These are phyloP conservation scores for Notocelia uddmanniana DNA, from an alignment of 2,888 invertebrate genomes.

Conservation along the genomic window DNA sequence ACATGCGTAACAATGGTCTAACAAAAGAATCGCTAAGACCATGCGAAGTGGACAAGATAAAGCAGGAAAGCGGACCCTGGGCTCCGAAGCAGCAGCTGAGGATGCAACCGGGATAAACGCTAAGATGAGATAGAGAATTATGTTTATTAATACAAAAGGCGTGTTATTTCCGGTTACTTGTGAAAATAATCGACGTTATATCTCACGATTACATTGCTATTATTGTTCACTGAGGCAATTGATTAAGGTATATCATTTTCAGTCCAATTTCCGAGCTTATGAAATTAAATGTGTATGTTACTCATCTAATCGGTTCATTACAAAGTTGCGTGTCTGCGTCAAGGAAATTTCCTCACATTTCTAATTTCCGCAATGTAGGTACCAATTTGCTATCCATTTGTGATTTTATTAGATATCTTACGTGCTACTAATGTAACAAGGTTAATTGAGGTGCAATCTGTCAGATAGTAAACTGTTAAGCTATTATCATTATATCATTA, in stretches of 20 bases:
- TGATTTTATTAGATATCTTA: slow-evolving; percentile 6
- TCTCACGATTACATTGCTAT: no score
- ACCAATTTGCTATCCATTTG: neutral
- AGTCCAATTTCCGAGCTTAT: slow-evolving; percentile 9
- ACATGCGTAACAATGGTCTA: no score
- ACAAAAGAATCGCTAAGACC: no score
- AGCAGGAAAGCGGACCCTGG: no score
- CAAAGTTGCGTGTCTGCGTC: slow-evolving; percentile 1
- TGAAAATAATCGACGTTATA: no score
- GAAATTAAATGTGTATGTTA: slow-evolving; percentile 13
- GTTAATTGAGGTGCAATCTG: slow-evolving; percentile 1
- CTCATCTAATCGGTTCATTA: slow-evolving; percentile 5
- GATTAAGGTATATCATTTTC: neutral
- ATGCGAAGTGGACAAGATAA: no score
- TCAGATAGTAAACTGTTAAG: slow-evolving; percentile 1
- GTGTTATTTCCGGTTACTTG: no score
- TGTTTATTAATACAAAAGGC: no score
- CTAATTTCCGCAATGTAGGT: slow-evolving; percentile 20
- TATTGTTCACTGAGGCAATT: neutral
- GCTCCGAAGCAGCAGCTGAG: no score
- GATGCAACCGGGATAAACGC: no score
- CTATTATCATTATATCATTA: neutral
- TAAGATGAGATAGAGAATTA: no score
- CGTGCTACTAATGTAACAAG: neutral
- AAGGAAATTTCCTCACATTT: slow-evolving; percentile 19